These are phyloP conservation scores for Danio jaintianensis DNA, from an alignment of 2,797 vertebrate species.

Conservation along the genomic window DNA sequence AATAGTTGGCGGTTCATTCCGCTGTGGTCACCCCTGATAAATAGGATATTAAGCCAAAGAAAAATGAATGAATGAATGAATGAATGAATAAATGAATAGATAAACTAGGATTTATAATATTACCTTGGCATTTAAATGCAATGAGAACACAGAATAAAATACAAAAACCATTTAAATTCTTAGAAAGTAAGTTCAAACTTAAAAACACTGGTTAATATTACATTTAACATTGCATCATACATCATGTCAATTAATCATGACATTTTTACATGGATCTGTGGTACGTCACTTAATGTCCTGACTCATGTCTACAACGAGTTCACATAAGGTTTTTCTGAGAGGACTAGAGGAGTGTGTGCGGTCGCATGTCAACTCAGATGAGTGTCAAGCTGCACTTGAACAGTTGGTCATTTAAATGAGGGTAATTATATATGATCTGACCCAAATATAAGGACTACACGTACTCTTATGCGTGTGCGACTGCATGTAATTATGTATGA, in stretches of 20 bases:
- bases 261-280: background rate
- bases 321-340: constrained; percentile 18
- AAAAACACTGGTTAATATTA: background rate
- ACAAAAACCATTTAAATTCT: background rate
- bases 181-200: too few species aligned
- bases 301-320: constrained; percentile 34
- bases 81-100: too few species aligned
- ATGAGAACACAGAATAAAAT: background rate
- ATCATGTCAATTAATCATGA: background rate
- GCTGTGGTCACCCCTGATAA: too few species aligned
- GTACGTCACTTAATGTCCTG: constrained; percentile 28
- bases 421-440: constrained; percentile 66
- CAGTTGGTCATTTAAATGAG: constrained; percentile 68
- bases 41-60: too few species aligned
- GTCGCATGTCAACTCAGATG: constrained; percentile 68
- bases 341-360: constrained; percentile 1
- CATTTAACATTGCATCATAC: too few species aligned
- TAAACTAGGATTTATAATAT: too few species aligned
- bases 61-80: too few species aligned
- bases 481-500: constrained; percentile 67
- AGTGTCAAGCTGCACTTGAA: constrained; percentile 66
- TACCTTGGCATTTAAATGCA: background rate
- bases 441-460: background rate
- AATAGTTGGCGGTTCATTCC: too few species aligned
- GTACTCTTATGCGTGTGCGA: background rate